Evolutionary conservation across 2,888 invertebrate species (phyloP).

Genomic region (Strigamia crassipes): DNA sequence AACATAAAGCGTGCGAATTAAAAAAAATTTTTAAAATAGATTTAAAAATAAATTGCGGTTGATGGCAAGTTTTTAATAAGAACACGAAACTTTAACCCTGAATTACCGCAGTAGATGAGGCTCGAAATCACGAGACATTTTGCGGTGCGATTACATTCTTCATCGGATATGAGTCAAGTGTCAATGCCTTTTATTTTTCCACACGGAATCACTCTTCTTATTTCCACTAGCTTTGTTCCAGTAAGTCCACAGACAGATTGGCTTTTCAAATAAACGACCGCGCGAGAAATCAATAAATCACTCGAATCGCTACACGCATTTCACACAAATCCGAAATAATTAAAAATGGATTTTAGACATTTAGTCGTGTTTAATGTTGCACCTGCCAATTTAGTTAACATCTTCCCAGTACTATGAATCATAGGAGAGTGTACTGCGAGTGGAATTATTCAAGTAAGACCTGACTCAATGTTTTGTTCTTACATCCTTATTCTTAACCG

Average conservation of each 20-base stretch:
- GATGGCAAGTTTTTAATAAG: not conserved
- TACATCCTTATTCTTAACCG: not conserved
- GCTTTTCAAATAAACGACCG: not conserved
- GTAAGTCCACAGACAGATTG: not conserved
- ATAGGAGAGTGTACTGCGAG: not conserved
- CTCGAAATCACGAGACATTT: slow-evolving; percentile 11
- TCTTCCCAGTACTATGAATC: not conserved
- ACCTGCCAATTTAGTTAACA: not conserved
- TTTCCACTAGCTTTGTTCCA: slow-evolving; percentile 16
- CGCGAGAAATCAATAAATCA: not conserved
- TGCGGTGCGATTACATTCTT: not conserved
- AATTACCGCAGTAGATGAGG: not conserved
- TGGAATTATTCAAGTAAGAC: not conserved
- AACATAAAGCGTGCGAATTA: not conserved
- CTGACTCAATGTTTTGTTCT: slow-evolving; percentile 4
- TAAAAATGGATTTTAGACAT: not conserved
- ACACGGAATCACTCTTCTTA: slow-evolving; percentile 1
- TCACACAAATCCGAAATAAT: not conserved
- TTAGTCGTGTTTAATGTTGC: too few species aligned
- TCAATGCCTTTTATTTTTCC: slow-evolving; percentile 16
- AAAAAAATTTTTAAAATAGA: not conserved
- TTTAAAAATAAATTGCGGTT: not conserved
- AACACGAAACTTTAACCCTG: slow-evolving; percentile 12
- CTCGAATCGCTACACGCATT: not conserved
- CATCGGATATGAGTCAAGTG: slow-evolving; percentile 13